phyloP scores from a whole-genome alignment of 2,113 vertebrate genomes.

The Gallinago paraguaiae region DNA sequence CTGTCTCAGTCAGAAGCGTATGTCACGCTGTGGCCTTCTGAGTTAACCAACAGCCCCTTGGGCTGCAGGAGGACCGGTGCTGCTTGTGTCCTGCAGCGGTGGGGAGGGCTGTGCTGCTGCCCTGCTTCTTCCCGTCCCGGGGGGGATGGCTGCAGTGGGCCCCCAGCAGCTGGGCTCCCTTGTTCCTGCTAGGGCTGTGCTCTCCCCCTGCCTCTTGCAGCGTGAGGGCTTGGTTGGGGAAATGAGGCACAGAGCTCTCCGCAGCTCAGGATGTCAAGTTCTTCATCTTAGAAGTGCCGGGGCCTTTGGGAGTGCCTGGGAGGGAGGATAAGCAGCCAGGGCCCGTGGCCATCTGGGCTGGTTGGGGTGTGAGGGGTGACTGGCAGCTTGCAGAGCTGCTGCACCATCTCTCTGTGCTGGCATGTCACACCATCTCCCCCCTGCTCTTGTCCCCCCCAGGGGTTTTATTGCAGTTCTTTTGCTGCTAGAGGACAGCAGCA shows the following conservation, averaged over 20 bases:
- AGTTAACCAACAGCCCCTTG: background rate
- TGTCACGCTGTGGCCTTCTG: background rate
- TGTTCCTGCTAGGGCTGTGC: background rate
- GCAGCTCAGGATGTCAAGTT: background rate
- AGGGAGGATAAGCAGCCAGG: background rate
- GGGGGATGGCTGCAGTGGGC: background rate
- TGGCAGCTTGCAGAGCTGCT: background rate
- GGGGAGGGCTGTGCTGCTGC: background rate
- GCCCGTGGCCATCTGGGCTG: background rate
- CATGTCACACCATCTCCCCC: background rate
- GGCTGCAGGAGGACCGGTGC: background rate
- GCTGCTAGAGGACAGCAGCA: background rate
- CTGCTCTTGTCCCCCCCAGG: background rate
- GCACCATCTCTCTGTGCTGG: background rate
- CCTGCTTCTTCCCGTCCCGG: background rate
- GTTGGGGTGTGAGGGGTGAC: background rate
- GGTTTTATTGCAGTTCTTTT: background rate
- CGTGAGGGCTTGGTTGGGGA: background rate
- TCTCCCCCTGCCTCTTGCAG: background rate
- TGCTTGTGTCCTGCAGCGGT: fast-evolving
- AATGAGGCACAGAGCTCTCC: background rate
- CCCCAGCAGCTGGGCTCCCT: background rate
- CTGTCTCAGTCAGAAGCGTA: background rate
- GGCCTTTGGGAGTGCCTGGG: background rate
- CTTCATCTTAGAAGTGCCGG: background rate